phyloP scores from a whole-genome alignment of 2,113 vertebrate species.

The Cacatua alba region DNA sequence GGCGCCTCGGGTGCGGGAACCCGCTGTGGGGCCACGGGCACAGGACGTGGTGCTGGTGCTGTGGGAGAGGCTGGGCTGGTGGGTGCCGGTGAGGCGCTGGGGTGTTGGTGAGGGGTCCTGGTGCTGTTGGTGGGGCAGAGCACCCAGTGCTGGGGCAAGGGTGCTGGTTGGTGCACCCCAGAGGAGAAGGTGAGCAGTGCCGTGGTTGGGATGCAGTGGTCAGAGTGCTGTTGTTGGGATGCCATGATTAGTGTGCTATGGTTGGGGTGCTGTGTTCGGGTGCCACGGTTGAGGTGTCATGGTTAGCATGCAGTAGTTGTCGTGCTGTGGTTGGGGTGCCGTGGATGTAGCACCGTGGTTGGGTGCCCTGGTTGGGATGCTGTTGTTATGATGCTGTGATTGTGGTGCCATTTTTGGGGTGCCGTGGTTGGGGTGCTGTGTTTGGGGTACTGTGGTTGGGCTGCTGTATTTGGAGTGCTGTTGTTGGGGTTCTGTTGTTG shows the following conservation, averaged over 20 bases:
- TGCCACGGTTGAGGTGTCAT: no score
- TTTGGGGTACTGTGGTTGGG: no score
- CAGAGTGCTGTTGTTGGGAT: not conserved
- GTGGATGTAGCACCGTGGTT: not conserved
- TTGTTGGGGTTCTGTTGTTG: not conserved
- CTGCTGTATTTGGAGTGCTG: not conserved
- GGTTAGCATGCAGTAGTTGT: not conserved
- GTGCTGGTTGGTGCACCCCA: not conserved
- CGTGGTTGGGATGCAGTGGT: no score
- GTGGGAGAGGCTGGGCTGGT: not conserved
- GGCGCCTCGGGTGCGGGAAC: not conserved
- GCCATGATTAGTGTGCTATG: not conserved
- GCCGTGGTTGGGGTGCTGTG: not conserved
- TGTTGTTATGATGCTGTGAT: not conserved
- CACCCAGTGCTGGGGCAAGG: accelerated
- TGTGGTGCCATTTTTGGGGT: not conserved
- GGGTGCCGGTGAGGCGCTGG: not conserved
- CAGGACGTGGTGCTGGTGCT: accelerated
- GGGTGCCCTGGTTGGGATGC: not conserved
- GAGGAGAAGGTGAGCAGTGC: not conserved
- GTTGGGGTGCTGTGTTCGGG: not conserved
- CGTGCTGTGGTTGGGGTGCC: not conserved
- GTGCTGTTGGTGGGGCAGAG: not conserved
- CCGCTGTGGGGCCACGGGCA: accelerated
- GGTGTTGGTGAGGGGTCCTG: no score